Conservation (phyloP, 2,888 invertebrate genomes). For the Lasioglossum pauxillum region DNA sequence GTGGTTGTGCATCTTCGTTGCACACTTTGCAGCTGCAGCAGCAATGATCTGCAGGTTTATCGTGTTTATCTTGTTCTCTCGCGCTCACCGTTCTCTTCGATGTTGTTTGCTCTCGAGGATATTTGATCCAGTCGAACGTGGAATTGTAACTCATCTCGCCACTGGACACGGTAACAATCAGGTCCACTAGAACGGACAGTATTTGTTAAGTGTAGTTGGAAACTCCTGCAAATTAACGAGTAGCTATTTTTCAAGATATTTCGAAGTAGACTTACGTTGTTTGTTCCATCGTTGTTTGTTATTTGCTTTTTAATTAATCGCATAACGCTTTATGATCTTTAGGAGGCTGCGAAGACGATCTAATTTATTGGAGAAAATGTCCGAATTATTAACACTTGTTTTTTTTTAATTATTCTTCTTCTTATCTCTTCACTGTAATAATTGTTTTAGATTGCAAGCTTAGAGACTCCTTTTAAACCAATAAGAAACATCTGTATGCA, state of each 20-base stretch:
- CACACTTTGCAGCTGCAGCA: neutral
- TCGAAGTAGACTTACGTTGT: neutral
- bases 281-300: neutral
- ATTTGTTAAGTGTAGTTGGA: neutral
- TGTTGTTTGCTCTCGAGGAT: slow-evolving; percentile 13
- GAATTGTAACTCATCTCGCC: neutral
- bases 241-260: neutral
- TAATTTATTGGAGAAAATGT: neutral
- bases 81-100: slow-evolving; percentile 1
- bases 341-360: neutral
- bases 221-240: neutral
- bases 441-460: too few species aligned
- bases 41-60: slow-evolving; percentile 11
- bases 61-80: slow-evolving; percentile 12
- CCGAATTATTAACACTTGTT: too few species aligned
- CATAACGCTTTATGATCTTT: neutral
- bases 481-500: too few species aligned
- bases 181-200: neutral
- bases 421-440: too few species aligned
- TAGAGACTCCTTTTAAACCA: too few species aligned
- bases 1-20: neutral
- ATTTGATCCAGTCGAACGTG: neutral
- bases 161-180: neutral
- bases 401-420: too few species aligned
- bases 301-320: neutral